phyloP scores from a whole-genome alignment of 1,140 invertebrate species.

The Cecropterus lyciades region DNA sequence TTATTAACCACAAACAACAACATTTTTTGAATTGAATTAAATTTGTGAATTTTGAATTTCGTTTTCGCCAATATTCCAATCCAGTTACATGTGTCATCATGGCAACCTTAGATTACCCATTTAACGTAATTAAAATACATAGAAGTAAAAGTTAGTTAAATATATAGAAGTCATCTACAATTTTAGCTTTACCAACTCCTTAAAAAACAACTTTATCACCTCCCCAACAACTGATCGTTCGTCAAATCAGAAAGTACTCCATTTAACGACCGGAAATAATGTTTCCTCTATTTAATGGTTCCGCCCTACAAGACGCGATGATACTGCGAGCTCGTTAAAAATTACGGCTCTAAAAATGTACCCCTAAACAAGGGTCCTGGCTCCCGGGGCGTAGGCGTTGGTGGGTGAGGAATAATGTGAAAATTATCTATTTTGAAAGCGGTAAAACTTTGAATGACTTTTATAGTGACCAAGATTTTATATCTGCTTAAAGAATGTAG shows the following conservation, averaged over 20 bases:
- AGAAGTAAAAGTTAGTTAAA: too few species aligned
- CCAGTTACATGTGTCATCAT: too few species aligned
- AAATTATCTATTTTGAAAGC: constrained; percentile 12
- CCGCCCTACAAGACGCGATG: constrained; percentile 41
- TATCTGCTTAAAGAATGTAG: background rate
- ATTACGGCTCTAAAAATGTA: constrained; percentile 48
- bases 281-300: constrained; percentile 74
- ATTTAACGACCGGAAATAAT: constrained; percentile 76
- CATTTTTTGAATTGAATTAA: too few species aligned
- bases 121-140: too few species aligned
- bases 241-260: constrained; percentile 67
- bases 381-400: constrained; percentile 18
- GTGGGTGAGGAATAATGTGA: constrained; percentile 24
- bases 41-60: too few species aligned
- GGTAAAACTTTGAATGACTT: background rate
- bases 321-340: constrained; percentile 55
- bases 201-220: constrained; percentile 34
- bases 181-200: constrained; percentile 8
- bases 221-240: constrained; percentile 59
- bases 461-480: background rate
- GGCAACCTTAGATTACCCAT: too few species aligned
- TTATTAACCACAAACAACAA: too few species aligned
- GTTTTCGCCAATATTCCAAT: too few species aligned
- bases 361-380: constrained; percentile 34
- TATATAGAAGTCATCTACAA: background rate